Evolutionary conservation across 1,140 invertebrate species (phyloP).

Genomic region (Cepaea nemoralis): DNA sequence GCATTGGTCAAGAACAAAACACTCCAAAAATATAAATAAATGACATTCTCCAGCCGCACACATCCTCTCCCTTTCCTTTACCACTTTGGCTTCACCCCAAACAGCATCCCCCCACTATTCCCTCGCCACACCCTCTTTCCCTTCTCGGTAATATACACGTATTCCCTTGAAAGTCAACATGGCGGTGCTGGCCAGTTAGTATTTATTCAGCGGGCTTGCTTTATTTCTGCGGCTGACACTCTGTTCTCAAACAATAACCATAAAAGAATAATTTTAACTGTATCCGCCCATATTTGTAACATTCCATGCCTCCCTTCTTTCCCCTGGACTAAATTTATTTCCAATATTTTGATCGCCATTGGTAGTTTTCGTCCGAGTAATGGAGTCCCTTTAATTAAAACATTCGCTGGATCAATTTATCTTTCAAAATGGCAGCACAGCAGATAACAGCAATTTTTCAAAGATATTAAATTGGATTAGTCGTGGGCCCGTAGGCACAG

Average conservation of each 20-base stretch:
- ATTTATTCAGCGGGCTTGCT: background rate
- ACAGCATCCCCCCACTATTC: no score
- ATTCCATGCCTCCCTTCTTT: background rate
- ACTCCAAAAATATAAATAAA: no score
- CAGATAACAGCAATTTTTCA: conserved; percentile 23
- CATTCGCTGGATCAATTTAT: background rate
- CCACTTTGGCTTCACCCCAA: no score
- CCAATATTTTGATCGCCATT: background rate
- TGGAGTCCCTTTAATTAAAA: conserved; percentile 19
- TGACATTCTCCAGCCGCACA: no score
- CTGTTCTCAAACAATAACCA: background rate
- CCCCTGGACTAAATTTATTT: background rate
- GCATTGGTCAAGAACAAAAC: no score
- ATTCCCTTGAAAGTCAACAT: background rate
- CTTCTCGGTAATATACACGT: no score
- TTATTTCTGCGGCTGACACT: background rate
- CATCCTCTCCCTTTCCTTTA: no score
- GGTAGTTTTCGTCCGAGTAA: background rate
- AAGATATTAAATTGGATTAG: conserved; percentile 32
- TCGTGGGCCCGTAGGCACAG: conserved; percentile 1
- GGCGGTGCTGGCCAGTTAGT: background rate
- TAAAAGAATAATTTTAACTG: background rate
- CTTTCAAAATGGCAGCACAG: conserved; percentile 19
- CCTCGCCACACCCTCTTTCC: no score
- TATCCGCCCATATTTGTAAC: background rate